Evolutionary conservation across 2,797 vertebrate genomes (phyloP).

Genomic region (Mallotus villosus): DNA sequence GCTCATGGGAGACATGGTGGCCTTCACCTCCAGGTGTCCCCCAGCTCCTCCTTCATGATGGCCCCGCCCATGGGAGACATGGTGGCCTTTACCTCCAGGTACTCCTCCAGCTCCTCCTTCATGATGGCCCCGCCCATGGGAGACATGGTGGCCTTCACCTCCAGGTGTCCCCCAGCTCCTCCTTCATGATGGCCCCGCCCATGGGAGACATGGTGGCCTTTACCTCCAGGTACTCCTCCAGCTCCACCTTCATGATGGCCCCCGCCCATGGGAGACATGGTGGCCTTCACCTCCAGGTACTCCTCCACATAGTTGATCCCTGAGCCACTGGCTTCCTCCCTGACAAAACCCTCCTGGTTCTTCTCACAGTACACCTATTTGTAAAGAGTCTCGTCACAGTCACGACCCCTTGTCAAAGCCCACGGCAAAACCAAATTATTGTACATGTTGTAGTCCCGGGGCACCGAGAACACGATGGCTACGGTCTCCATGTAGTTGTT

Average conservation of each 20-base stretch:
- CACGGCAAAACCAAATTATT: conserved; percentile 70
- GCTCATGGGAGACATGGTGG: conserved; percentile 69
- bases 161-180: conserved; percentile 73
- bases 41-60: too few relatives aligned
- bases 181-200: conserved; percentile 68
- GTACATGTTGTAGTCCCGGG: conserved; percentile 73
- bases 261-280: too few relatives aligned
- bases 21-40: conserved; percentile 65
- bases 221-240: too few relatives aligned
- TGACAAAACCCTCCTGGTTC: conserved; percentile 55
- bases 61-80: too few relatives aligned
- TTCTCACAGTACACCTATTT: conserved; percentile 75
- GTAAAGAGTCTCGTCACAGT: conserved; percentile 63
- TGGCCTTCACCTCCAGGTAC: too few relatives aligned
- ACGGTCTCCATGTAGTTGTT: conserved; percentile 60
- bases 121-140: too few relatives aligned
- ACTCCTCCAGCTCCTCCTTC: too few relatives aligned
- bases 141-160: too few relatives aligned
- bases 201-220: conserved; percentile 69
- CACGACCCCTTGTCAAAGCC: conserved; percentile 58
- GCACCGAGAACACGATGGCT: conserved; percentile 73
- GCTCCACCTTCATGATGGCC: too few relatives aligned
- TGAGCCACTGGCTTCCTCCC: conserved; percentile 65
- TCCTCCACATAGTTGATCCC: conserved; percentile 65
- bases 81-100: too few relatives aligned